Evolutionary conservation across 2,888 invertebrate genomes (phyloP), one percentile per base, ranked within the genome.

Genomic region (Apamea sordens): DNA sequence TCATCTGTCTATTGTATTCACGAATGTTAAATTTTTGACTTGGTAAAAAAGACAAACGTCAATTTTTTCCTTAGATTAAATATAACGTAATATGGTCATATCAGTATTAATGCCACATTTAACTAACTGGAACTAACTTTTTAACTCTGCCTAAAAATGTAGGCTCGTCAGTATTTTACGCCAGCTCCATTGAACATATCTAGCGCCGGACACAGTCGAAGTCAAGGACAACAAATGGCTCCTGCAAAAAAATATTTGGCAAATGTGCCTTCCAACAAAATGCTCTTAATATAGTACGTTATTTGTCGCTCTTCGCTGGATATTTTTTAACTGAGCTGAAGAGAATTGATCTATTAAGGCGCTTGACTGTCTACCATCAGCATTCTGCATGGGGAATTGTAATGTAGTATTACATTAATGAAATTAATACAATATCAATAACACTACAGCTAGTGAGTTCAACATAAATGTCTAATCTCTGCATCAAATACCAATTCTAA

Each of bases 381-480:
- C 59, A 50, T 18, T 70, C 36, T 18, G 32, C 15, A 36, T 24
- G 11, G 41, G n/a, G 44, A 28, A 67, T 28, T 13, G 7, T 59
- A 63, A 21, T 21, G 36, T 11, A 36, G 64, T 5, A 0, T 63
- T 32, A 63, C 18, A 32, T 63, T 63, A 32, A 63, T 32, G 63
- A 18, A 63, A 63, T 28, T 28, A 28, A 50, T 47, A 59, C 13
- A 53, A 36, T 24, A 44, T n/a, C 28, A 63, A 13, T 47, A 63
- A 69, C 47, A n/a, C 47, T 1, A 36, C 32, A 36, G 47, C 36
- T 53, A 44, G 15, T 68, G 36, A 61, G 21, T 67, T 76, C 28
- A 64, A 73, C 15, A 72, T 64, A 59, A 74, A 74, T 83, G 79
- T 86, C 76, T 83, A 74, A 83, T 85, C 74, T 79, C 72, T 72